Percentiles rank a stretch among this genome's conserved stretches.
Conservation (phyloP, 2,797 vertebrate genomes). For the Dendrocincla tyrannina region DNA sequence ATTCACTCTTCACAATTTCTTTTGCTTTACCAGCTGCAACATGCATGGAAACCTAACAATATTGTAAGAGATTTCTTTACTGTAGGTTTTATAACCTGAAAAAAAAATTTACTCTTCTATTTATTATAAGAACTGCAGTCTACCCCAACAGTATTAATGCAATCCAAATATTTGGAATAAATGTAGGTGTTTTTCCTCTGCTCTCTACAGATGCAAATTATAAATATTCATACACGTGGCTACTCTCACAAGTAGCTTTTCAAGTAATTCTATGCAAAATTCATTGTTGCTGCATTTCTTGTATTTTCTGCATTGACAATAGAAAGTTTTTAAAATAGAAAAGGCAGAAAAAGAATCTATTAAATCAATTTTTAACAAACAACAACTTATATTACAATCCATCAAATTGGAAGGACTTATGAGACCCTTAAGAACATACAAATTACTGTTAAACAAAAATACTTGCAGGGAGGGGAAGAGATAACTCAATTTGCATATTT, state of each 20-base stretch:
- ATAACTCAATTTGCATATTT: neutral
- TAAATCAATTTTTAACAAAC: neutral
- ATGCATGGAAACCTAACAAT: neutral
- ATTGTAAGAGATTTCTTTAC: neutral
- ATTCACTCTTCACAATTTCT: neutral
- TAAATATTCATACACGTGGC: neutral
- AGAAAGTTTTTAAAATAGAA: neutral
- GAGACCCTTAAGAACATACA: neutral
- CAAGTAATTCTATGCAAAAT: neutral
- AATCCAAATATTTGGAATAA: neutral
- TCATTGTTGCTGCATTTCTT: neutral
- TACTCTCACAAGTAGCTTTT: neutral
- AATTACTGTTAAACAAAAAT: neutral
- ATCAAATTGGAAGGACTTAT: neutral
- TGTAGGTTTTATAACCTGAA: neutral
- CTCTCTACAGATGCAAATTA: neutral
- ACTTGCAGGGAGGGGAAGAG: accelerated
- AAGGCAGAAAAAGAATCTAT: neutral
- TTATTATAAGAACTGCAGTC: neutral
- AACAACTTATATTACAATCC: neutral
- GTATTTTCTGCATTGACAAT: neutral
- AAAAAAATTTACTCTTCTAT: neutral
- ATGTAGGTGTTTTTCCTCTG: neutral
- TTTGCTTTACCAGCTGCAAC: neutral
- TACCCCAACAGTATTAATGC: neutral